Evolutionary conservation across 2,888 invertebrate genomes (phyloP).

Genomic region (Augiades crinisus): DNA sequence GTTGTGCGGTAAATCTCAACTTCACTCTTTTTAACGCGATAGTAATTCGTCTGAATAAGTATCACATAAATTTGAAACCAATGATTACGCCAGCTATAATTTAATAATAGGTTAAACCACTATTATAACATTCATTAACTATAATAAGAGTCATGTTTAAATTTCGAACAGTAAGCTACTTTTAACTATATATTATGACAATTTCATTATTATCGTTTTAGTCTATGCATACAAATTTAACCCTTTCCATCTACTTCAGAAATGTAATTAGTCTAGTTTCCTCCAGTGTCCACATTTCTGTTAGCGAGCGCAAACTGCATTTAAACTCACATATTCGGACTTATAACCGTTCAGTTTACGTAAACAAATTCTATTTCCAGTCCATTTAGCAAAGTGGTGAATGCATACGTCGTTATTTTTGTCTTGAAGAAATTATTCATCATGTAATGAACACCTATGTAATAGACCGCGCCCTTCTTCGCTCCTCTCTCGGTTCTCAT

Average conservation of each 20-base stretch:
- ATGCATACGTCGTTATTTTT: conserved; percentile 3
- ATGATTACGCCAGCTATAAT: no score
- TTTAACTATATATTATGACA: no score
- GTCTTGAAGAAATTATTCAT: conserved; percentile 50
- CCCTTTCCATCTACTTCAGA: background rate
- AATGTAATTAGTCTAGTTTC: background rate
- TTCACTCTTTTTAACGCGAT: no score
- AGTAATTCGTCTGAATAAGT: no score
- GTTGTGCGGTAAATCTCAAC: no score
- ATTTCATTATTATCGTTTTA: background rate
- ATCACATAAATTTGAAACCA: no score
- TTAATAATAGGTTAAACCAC: no score
- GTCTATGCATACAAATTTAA: background rate
- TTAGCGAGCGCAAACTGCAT: background rate
- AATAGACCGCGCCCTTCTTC: conserved; percentile 33
- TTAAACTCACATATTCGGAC: conserved; percentile 1
- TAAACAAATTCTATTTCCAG: conserved; percentile 11
- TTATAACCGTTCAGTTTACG: background rate
- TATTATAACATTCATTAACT: no score
- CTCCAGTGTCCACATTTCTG: background rate
- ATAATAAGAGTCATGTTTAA: no score
- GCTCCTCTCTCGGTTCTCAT: conserved; percentile 57
- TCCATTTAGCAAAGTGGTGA: background rate
- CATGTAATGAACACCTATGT: conserved; percentile 53
- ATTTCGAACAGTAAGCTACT: no score